Conservation (phyloP, 2,113 vertebrate genomes). For the Nycticorax nycticorax region DNA sequence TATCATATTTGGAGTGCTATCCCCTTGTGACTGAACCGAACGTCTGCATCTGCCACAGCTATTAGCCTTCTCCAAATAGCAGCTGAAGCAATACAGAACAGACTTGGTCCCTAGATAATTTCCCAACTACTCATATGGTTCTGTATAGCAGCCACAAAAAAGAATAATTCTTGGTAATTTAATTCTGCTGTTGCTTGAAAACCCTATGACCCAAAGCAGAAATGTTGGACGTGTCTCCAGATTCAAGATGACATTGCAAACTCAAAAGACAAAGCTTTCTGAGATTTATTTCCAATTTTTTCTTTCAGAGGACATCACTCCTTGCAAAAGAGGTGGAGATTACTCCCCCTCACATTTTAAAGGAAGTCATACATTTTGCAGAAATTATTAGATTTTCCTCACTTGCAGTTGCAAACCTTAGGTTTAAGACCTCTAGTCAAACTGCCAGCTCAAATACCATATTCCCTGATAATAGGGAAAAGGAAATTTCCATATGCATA, state of each 20-base stretch:
- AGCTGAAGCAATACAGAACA: slow-evolving; percentile 51
- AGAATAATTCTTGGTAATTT: slow-evolving; percentile 18
- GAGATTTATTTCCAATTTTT: background rate
- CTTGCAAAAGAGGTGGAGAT: background rate
- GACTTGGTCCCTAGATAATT: slow-evolving; percentile 45
- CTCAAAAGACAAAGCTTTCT: background rate
- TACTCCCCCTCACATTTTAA: background rate
- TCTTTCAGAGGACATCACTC: background rate
- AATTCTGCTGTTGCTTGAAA: slow-evolving; percentile 35
- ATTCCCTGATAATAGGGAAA: background rate
- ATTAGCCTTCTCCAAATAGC: slow-evolving; percentile 49
- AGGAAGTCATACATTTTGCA: background rate
- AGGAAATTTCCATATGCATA: background rate
- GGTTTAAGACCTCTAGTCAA: background rate
- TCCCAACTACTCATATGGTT: slow-evolving; percentile 30
- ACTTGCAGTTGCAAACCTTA: background rate
- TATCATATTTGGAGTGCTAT: slow-evolving; percentile 18
- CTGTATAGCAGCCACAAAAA: slow-evolving; percentile 38
- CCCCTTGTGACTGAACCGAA: slow-evolving; percentile 5
- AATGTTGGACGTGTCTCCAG: background rate
- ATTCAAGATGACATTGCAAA: background rate
- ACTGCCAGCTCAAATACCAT: background rate
- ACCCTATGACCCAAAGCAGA: slow-evolving; percentile 44
- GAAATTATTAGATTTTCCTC: background rate
- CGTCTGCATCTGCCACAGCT: slow-evolving; percentile 27